phyloP scores from a whole-genome alignment of 2,888 invertebrate genomes.

The Deroplatys truncata region DNA sequence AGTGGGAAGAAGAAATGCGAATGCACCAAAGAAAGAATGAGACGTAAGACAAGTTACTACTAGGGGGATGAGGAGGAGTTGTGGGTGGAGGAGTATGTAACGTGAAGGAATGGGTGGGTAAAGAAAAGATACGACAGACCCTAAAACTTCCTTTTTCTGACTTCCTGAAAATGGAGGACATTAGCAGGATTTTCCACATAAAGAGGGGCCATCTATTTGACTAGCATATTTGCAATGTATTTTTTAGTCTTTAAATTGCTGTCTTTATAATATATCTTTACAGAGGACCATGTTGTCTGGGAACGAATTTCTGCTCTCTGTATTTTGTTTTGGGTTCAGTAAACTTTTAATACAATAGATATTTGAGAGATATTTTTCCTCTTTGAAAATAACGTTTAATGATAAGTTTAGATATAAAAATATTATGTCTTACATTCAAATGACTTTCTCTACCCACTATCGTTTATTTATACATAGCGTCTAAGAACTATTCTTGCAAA shows the following conservation, averaged over 20 bases:
- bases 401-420: too few species aligned
- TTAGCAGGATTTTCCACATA: constrained; percentile 19
- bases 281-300: background rate
- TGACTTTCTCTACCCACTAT: too few species aligned
- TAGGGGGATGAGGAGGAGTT: background rate
- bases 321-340: background rate
- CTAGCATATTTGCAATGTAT: background rate
- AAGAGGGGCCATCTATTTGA: background rate
- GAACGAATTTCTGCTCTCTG: background rate
- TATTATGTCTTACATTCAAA: too few species aligned
- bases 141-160: constrained; percentile 20
- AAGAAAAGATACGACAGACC: constrained; percentile 22
- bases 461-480: too few species aligned
- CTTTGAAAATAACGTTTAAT: too few species aligned
- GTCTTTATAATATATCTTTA: background rate
- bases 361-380: too few species aligned
- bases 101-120: background rate
- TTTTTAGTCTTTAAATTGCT: background rate
- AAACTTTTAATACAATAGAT: background rate
- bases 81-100: background rate
- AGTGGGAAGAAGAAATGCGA: background rate
- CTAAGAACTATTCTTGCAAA: too few species aligned
- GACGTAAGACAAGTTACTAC: background rate
- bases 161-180: constrained; percentile 24
- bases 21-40: background rate